Conservation (phyloP, 2,113 vertebrate genomes). For the Neolamprologus modestus region DNA sequence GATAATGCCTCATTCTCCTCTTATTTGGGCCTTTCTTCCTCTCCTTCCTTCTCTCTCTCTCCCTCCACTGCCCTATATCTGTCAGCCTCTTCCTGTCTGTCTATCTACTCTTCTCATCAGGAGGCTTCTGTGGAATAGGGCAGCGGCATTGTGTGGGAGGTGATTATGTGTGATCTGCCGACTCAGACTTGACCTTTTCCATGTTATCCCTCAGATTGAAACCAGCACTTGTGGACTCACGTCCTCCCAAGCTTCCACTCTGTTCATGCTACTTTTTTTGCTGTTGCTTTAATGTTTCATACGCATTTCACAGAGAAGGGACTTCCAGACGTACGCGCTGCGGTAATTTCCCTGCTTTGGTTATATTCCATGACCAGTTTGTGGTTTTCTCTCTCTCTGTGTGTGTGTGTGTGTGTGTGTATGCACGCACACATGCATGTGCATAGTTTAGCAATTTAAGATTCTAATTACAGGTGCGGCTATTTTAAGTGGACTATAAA, state of each 20-base stretch:
- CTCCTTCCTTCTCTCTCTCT: background rate
- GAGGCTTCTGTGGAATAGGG: slow-evolving; percentile 54
- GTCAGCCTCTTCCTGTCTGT: slow-evolving; percentile 34
- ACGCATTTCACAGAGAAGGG: background rate
- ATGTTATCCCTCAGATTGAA: slow-evolving; percentile 56
- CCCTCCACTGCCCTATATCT: background rate
- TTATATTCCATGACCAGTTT: background rate
- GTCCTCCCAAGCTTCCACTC: slow-evolving; percentile 7
- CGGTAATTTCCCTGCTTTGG: slow-evolving; percentile 9
- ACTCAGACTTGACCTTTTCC: slow-evolving; percentile 74
- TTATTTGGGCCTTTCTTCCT: slow-evolving; percentile 12
- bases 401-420: background rate
- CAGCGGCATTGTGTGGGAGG: slow-evolving; percentile 56
- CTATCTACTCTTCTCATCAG: slow-evolving; percentile 65
- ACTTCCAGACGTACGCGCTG: slow-evolving; percentile 1
- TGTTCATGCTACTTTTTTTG: background rate
- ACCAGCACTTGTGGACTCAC: slow-evolving; percentile 31
- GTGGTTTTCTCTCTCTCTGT: background rate
- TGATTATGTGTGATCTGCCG: slow-evolving; percentile 74
- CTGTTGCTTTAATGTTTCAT: slow-evolving; percentile 24
- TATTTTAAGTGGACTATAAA: background rate
- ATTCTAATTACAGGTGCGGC: slow-evolving; percentile 13
- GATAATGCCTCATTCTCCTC: slow-evolving; percentile 60
- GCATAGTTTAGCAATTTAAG: background rate
- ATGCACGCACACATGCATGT: background rate